A percentile compares a stretch with the other conserved stretches of the same genome.
Evolutionary conservation across 1,140 invertebrate genomes (phyloP).

Genomic region (Drosophila trapezifrons): DNA sequence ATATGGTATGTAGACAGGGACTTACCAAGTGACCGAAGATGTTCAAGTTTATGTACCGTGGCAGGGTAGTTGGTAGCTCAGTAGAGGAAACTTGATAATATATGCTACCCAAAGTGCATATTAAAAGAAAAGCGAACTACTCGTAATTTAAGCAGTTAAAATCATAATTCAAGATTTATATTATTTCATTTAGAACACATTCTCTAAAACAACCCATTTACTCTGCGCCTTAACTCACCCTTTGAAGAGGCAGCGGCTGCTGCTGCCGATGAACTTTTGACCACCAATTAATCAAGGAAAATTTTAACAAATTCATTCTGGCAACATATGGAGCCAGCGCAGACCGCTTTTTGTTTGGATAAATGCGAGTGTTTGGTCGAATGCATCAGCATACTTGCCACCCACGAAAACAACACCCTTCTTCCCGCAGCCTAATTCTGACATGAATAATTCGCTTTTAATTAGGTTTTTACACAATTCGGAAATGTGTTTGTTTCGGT

Average conservation of each 20-base stretch:
- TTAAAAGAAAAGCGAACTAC: too few species aligned
- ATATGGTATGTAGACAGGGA: too few species aligned
- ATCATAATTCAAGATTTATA: neutral
- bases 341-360: slow-evolving; percentile 70
- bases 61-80: neutral
- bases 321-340: slow-evolving; percentile 67
- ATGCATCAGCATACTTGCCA: slow-evolving; percentile 34
- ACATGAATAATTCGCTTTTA: slow-evolving; percentile 81
- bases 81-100: too few species aligned
- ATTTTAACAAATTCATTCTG: slow-evolving; percentile 80
- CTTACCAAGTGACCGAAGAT: neutral
- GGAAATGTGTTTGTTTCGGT: slow-evolving; percentile 55
- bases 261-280: slow-evolving; percentile 74
- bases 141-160: too few species aligned
- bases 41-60: neutral
- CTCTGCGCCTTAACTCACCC: slow-evolving; percentile 2
- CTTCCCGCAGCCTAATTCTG: slow-evolving; percentile 39
- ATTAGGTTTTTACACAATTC: slow-evolving; percentile 80
- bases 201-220: neutral
- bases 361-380: slow-evolving; percentile 38
- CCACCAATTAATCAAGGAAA: slow-evolving; percentile 80
- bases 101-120: too few species aligned
- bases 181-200: neutral
- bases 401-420: slow-evolving; percentile 1
- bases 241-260: slow-evolving; percentile 46